phyloP scores from a whole-genome alignment of 2,113 vertebrate genomes.

The Crotalus tigris region DNA sequence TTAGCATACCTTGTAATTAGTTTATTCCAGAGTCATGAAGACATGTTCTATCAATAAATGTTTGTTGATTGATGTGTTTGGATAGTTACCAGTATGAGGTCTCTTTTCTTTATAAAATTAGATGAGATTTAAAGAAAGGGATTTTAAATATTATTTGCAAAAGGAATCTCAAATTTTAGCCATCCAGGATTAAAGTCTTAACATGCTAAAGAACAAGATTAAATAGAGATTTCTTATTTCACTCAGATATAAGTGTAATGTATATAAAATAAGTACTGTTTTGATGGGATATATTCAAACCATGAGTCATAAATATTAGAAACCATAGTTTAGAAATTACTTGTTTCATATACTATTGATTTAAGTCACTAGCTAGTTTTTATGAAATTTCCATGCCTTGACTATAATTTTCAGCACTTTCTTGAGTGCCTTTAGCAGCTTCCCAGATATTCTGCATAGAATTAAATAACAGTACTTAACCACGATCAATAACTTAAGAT shows the following conservation, averaged over 20 bases:
- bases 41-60: background rate
- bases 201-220: constrained; percentile 58
- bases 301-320: constrained; percentile 75
- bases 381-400: constrained; percentile 77
- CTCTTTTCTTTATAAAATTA: constrained; percentile 38
- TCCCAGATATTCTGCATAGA: constrained; percentile 92
- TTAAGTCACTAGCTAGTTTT: constrained; percentile 81
- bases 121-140: constrained; percentile 16
- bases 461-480: constrained; percentile 99
- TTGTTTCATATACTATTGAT: constrained; percentile 87
- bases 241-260: constrained; percentile 49
- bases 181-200: constrained; percentile 19
- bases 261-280: constrained; percentile 67
- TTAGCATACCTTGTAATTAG: constrained; percentile 51
- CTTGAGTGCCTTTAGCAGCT: constrained; percentile 83
- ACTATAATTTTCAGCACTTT: constrained; percentile 79
- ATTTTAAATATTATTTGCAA: constrained; percentile 65
- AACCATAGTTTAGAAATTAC: constrained; percentile 77
- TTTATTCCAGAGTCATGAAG: background rate
- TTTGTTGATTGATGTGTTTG: constrained; percentile 29
- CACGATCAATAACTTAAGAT: constrained; percentile 99
- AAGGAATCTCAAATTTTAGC: constrained; percentile 66
- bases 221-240: constrained; percentile 55
- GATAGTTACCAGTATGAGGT: constrained; percentile 61
- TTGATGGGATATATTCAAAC: constrained; percentile 69